These are phyloP conservation scores for human DNA, from an alignment of 2,113 vertebrate genomes.

Conservation along the genomic window GRCh38 chr15:69285501-69286000, in stretches of 20 bases:
- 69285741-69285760: neutral
- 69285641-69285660: too few species aligned
- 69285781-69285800: neutral
- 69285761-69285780: neutral
- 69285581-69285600: too few species aligned
- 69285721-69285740: neutral
- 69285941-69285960: neutral
- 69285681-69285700: neutral
- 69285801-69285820: neutral
- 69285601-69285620: too few species aligned
- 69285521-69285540: too few species aligned
- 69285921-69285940: neutral
- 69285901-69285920: neutral
- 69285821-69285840: neutral
- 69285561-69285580: too few species aligned
- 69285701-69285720: neutral
- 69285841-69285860: neutral
- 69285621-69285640: rapidly evolving
- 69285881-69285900: neutral
- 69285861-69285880: neutral
- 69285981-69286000: neutral
- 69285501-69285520: too few species aligned
- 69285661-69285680: neutral
- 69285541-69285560: too few species aligned
- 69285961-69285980: neutral